These are phyloP conservation scores for Staurois parvus DNA, from an alignment of 2,797 vertebrate species.

Conservation along the genomic window DNA sequence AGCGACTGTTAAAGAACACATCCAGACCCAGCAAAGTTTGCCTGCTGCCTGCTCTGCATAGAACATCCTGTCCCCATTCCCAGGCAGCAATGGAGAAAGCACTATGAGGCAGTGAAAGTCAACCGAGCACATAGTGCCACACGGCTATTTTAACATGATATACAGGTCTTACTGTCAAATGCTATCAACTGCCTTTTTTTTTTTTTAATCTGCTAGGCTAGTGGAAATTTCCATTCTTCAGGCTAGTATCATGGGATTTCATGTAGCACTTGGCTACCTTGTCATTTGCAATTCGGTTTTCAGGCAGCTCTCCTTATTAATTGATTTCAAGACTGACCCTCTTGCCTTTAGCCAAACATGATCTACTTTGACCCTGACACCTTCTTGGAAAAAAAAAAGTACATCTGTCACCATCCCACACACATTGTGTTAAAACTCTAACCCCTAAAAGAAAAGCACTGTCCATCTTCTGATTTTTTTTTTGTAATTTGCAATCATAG, in stretches of 20 bases:
- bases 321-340: slow-evolving; percentile 53
- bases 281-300: slow-evolving; percentile 35
- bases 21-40: slow-evolving; percentile 42
- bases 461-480: not conserved
- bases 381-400: not conserved
- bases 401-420: slow-evolving; percentile 7
- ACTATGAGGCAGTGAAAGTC: not conserved
- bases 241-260: slow-evolving; percentile 12
- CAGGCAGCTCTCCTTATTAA: slow-evolving; percentile 48
- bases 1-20: slow-evolving; percentile 7
- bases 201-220: not conserved
- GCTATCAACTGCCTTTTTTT: not conserved
- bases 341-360: slow-evolving; percentile 50
- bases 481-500: not conserved
- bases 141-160: not conserved
- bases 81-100: not conserved
- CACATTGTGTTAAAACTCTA: not conserved
- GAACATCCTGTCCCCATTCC: slow-evolving; percentile 18
- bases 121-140: slow-evolving; percentile 2
- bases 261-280: slow-evolving; percentile 6
- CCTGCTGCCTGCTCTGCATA: slow-evolving; percentile 17
- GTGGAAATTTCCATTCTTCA: slow-evolving; percentile 51
- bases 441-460: not conserved
- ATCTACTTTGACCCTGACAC: slow-evolving; percentile 39
- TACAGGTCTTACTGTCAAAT: not conserved